Percentiles rank a stretch among this genome's conserved stretches.
Conservation (phyloP, 2,113 vertebrate species). For the Tenebrosternarchus preto region DNA sequence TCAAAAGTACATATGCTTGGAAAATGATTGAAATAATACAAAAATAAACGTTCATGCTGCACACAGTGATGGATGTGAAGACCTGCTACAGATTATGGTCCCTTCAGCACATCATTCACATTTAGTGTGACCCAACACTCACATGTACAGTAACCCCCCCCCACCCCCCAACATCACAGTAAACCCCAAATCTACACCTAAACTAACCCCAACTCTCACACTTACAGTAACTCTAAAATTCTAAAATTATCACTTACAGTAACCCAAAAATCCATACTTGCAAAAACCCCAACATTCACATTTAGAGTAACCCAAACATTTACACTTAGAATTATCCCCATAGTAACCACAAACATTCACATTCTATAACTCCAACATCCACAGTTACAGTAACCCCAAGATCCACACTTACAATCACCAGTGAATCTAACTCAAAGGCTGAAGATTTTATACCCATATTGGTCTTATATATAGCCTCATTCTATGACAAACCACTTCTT, state of each 20-base stretch:
- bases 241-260: not conserved
- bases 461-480: not conserved
- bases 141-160: not conserved
- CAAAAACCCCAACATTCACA: not conserved
- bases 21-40: too few species aligned
- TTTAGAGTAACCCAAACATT: not conserved
- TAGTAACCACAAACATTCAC: not conserved
- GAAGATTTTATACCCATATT: too few species aligned
- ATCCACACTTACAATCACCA: not conserved
- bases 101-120: too few species aligned
- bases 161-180: not conserved
- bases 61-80: too few species aligned
- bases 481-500: not conserved
- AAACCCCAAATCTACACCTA: constrained; percentile 5
- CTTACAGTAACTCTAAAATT: not conserved
- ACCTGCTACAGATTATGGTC: too few species aligned
- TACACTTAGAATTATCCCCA: not conserved
- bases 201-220: constrained; percentile 44
- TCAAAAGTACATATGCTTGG: too few species aligned
- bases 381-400: not conserved
- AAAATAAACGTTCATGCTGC: too few species aligned
- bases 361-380: not conserved
- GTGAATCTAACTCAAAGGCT: not conserved
- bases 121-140: not conserved
- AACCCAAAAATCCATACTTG: too few species aligned